Conservation (phyloP, 2,888 invertebrate genomes). For the Carabus problematicus region DNA sequence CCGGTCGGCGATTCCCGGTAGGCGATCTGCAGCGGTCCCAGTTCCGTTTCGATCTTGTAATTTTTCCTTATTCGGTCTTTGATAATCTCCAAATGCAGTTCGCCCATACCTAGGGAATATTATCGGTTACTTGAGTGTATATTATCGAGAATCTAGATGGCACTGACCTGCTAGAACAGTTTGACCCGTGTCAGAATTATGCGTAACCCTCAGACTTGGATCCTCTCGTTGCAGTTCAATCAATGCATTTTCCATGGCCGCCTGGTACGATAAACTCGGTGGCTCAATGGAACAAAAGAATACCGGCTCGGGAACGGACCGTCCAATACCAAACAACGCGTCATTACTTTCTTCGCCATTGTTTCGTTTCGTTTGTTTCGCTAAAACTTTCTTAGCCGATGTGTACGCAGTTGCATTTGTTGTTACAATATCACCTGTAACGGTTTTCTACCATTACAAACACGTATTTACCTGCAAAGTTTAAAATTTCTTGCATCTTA, state of each 20-base stretch:
- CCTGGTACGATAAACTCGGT: conserved; percentile 78
- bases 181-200: conserved; percentile 84
- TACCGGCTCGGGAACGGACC: conserved; percentile 89
- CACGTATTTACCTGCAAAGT: conserved; percentile 21
- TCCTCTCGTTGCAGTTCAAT: conserved; percentile 85
- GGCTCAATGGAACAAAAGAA: conserved; percentile 97
- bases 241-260: conserved; percentile 80
- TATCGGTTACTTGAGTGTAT: neutral
- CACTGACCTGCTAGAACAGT: conserved; percentile 77
- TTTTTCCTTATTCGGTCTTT: conserved; percentile 87
- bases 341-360: conserved; percentile 51
- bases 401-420: conserved; percentile 64
- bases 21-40: conserved; percentile 91
- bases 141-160: neutral
- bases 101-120: conserved; percentile 85
- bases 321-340: conserved; percentile 62
- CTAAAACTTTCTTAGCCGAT: conserved; percentile 64
- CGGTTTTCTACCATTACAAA: conserved; percentile 62
- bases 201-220: conserved; percentile 82
- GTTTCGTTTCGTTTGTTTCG: conserved; percentile 50
- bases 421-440: conserved; percentile 79
- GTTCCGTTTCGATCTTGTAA: conserved; percentile 88
- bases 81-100: conserved; percentile 94
- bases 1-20: conserved; percentile 79
- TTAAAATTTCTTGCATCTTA: conserved; percentile 53